Evolutionary conservation across 2,113 vertebrate genomes (phyloP), one percentile per base, ranked within the genome.

Genomic region (Cololabis saira): DNA sequence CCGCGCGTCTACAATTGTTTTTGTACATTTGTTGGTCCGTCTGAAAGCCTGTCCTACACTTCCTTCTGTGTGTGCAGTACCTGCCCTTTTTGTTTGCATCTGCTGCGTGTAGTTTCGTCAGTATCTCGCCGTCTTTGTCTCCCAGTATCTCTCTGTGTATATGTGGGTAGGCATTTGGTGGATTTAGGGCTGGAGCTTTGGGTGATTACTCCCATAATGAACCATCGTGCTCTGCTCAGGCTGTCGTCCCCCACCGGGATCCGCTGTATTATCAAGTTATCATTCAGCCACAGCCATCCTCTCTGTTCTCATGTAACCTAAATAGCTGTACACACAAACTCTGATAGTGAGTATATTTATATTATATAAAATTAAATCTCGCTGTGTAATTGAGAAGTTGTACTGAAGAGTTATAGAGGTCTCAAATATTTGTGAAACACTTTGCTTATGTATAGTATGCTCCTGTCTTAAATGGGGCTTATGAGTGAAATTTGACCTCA

Each of bases 121-220:
- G 58, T 69, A 74, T 76, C 64, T 53, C 48, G 52, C 24, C 59
- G 37, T 21, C 60, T 78, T 60, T 82, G 57, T 80, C 50, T 72
- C 18, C 45, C 30, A 2, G 24, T 52, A 5, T 63, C 45, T 67
- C 50, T 37, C 57, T n/a, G 11, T 72, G 65, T 66, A 44, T 21
- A 40, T 63, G 63, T 80, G 79, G 80, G 80, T 65, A 78, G 85
- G 84, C 84, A 88, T 87, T 84, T 86, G 83, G 81, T 81, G 83
- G 82, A 81, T 84, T 87, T 82, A 69, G 79, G 74, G 41, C 80
- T 87, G 79, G 78, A 82, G 71, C 88, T 90, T 58, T 75, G 84
- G 84, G 80, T 85, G 84, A 90, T 90, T 88, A 88, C 66, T 87
- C 81, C 79, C 85, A 84, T 87, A 89, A 90, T 87, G 80, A 90